These are phyloP conservation scores for Eolophus roseicapilla DNA, from an alignment of 2,113 vertebrate genomes.

Conservation along the genomic window DNA sequence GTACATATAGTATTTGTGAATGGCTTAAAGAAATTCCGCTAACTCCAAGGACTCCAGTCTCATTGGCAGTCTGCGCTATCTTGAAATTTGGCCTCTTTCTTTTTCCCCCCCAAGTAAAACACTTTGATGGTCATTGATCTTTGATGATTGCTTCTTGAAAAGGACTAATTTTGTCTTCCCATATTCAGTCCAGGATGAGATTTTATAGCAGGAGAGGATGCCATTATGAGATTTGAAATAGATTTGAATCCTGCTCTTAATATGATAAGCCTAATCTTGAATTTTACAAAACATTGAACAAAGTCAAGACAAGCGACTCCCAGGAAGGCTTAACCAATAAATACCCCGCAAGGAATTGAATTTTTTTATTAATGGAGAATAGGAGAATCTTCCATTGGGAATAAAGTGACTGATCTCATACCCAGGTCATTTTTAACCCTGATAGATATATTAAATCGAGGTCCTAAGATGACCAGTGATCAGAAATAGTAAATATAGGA, in stretches of 20 bases:
- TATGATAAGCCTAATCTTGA: background rate
- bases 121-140: conserved; percentile 37
- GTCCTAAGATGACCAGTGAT: background rate
- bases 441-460: background rate
- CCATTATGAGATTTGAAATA: background rate
- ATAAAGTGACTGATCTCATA: background rate
- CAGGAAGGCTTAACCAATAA: background rate
- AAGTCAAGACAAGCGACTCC: background rate
- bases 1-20: conserved; percentile 54
- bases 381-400: background rate
- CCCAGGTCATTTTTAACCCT: background rate
- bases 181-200: background rate
- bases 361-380: conserved; percentile 7
- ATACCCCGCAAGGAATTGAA: background rate
- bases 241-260: background rate
- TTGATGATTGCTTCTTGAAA: conserved; percentile 41
- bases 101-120: background rate
- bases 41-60: background rate
- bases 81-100: conserved; percentile 11
- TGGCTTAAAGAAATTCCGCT: conserved; percentile 26
- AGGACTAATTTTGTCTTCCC: conserved; percentile 4
- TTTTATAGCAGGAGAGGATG: background rate
- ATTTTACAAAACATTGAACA: conserved; percentile 38
- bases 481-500: background rate
- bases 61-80: background rate